Percentiles rank a stretch among this genome's conserved stretches.
Conservation (phyloP, 2,888 invertebrate species). For the Drosophila helvetica region DNA sequence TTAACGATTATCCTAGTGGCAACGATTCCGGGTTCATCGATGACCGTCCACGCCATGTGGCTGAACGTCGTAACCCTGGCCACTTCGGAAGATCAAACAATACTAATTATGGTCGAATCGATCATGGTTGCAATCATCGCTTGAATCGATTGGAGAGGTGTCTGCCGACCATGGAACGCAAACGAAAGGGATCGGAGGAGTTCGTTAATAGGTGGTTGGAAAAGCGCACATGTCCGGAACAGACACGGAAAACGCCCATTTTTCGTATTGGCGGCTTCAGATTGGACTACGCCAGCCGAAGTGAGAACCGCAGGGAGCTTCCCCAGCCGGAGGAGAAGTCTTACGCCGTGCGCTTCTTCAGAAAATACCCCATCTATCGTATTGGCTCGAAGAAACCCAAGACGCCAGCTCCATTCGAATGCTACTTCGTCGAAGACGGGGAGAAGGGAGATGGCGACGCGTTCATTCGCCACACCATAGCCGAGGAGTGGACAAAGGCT, state of each 20-base stretch:
- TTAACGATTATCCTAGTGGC: not conserved
- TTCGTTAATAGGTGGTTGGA: not conserved
- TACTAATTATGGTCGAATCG: not conserved
- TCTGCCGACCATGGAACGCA: not conserved
- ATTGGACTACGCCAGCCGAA: conserved; percentile 19
- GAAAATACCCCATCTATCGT: conserved; percentile 9
- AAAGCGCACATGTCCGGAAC: not conserved
- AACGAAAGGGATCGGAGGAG: not conserved
- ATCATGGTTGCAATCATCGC: not conserved
- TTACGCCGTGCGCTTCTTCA: conserved; percentile 35
- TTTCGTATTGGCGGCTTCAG: conserved; percentile 39
- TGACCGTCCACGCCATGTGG: not conserved
- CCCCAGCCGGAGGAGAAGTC: conserved; percentile 45
- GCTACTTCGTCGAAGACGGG: not conserved
- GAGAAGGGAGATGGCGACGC: not conserved
- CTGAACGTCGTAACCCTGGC: not conserved
- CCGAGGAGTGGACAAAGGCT: conserved; percentile 20
- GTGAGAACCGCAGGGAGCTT: accelerated
- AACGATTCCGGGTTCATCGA: not conserved
- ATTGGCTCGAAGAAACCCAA: not conserved
- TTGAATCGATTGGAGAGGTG: not conserved
- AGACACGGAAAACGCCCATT: not conserved
- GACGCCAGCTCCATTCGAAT: not conserved
- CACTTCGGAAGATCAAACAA: not conserved
- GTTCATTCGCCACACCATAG: conserved; percentile 12